Percentiles rank a stretch among this genome's conserved stretches.
These are phyloP conservation scores for Motacilla alba DNA, from an alignment of 2,113 vertebrate genomes.

Conservation along the genomic window DNA sequence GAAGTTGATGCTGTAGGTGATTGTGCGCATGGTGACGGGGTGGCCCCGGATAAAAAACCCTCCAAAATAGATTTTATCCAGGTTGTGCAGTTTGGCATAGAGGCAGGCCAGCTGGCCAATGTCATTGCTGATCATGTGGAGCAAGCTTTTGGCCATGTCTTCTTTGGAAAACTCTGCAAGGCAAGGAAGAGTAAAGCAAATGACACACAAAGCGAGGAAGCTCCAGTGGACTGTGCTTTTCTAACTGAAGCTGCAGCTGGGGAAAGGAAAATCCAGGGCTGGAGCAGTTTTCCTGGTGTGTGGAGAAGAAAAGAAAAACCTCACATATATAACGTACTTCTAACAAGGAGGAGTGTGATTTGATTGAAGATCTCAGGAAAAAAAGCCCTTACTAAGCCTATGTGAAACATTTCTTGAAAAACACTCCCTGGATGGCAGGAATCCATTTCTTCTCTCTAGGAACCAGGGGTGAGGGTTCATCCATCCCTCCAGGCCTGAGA, in stretches of 20 bases:
- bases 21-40: constrained; percentile 96
- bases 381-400: background rate
- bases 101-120: constrained; percentile 97
- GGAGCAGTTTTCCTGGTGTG: background rate
- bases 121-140: constrained; percentile 99
- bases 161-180: constrained; percentile 91
- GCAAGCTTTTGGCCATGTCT: constrained; percentile 96
- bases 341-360: background rate
- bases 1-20: constrained; percentile 98
- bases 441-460: background rate
- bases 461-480: background rate
- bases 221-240: background rate
- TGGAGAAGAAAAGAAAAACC: background rate
- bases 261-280: background rate
- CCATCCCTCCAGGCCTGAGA: background rate
- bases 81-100: constrained; percentile 88
- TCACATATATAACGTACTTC: background rate
- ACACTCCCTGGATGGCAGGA: background rate
- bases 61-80: constrained; percentile 92
- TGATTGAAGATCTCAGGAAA: background rate
- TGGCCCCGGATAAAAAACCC: constrained; percentile 98
- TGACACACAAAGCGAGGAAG: background rate
- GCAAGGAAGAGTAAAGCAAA: background rate
- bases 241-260: background rate
- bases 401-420: background rate